Base-by-base conservation (phyloP, 2,113 vertebrate genomes). In the Notothenia rossii region DNA sequence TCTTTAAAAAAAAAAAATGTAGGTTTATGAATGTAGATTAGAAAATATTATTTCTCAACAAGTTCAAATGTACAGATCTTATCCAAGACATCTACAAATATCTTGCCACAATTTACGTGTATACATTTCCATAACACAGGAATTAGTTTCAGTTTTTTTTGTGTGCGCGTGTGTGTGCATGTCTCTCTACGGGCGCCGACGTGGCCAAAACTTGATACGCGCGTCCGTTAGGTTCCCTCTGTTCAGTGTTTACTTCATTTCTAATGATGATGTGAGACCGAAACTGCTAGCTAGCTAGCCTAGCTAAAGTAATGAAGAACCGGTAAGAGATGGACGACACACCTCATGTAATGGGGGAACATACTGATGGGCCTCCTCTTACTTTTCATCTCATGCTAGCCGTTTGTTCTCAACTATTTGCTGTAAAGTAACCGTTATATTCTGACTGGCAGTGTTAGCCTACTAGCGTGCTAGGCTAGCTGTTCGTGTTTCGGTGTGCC, bases 281-380 rank as follows among this genome's bases (percentile, higher is more conserved):
- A 51, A 71, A 18, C 68, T 25, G 83, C 36, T 66, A 72, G 89
- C 88, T 89, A 86, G 88, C 90, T 76, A 77, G 85, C 75, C 85
- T 79, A 77, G 89, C 89, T 77, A 36, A 40, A 74, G 75, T 61
- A 25, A 74, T 17, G 55, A 63, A 77, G 82, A 60, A 12, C 20
- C 22, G 63, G 46, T 72, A 48, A 61, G 81, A 55, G 55, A 86
- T 85, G 86, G 82, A 49, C 22, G 18, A 3, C 2, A n/a, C 14
- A 2, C 33, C 49, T 4, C 18, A 7, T 29, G 55, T 59, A 7
- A 55, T n/a, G 60, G 68, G 60, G 77, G 65, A 36, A 46, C 67
- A 65, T 2, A 14, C 20, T 20, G 50, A 77, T 43, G 56, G 22
- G 2, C 33, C 25, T 72, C 51, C 60, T 5, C 25, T 36, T 45